These are phyloP conservation scores for Apodemus speciosus DNA, from an alignment of 2,113 vertebrate species.

Conservation along the genomic window DNA sequence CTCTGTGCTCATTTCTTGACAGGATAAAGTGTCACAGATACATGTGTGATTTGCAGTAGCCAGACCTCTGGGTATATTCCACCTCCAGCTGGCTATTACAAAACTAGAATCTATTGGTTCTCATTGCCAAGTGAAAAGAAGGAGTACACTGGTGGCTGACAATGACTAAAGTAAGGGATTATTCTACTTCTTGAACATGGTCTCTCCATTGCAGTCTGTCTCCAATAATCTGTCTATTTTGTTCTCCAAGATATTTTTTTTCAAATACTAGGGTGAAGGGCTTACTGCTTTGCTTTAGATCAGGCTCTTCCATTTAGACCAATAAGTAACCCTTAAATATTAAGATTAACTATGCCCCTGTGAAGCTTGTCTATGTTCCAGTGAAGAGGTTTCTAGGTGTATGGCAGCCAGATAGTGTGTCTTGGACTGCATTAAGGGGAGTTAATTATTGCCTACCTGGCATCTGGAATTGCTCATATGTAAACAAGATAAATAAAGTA, in stretches of 20 bases:
- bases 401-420: neutral
- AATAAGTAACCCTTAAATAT: neutral
- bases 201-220: neutral
- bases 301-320: neutral
- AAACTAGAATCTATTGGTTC: neutral
- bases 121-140: neutral
- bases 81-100: neutral
- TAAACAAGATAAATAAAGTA: conserved; percentile 45
- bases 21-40: conserved; percentile 17
- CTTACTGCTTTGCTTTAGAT: neutral
- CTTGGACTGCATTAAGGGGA: neutral
- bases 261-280: neutral
- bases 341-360: neutral
- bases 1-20: neutral
- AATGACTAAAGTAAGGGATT: neutral
- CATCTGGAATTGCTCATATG: conserved; percentile 28
- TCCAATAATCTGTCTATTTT: neutral
- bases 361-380: neutral
- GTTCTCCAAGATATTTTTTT: conserved; percentile 41
- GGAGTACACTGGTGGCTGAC: neutral
- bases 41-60: neutral
- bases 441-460: neutral
- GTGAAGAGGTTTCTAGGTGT: neutral
- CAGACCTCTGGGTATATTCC: neutral
- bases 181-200: neutral